Evolutionary conservation across 2,888 invertebrate species (phyloP), one percentile per base, ranked within the genome.

Genomic region (Gisinianus flammeolus): DNA sequence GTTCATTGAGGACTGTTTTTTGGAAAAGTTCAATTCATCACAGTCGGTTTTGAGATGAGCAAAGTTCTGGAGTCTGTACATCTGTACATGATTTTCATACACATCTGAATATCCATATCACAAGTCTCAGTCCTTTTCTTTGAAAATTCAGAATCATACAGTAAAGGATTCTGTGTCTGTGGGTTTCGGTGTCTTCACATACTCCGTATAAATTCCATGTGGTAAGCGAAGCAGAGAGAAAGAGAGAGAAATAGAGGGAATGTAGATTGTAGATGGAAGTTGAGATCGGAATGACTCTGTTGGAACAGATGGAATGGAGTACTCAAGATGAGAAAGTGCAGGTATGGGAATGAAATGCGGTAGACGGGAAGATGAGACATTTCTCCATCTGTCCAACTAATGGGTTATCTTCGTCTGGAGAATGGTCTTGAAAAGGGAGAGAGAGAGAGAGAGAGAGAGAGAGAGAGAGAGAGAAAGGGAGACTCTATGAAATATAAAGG

Each of bases 311-410:
- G 70, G 70, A 52, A 19, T 54, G 70, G 52, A 52, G 19, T 70
- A 26, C n/a, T n/a, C n/a, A n/a, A n/a, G 72, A 62, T 62, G 72
- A 72, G 72, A 58, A 58, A 72, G 33, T 58, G 72, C 62, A 62
- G 62, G 72, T 62, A 72, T 33, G 72, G 72, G 72, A 72, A 72
- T 72, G 72, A 70, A 70, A 52, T 54, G 54, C 62, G 33, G 73
- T 35, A 73, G 73, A 73, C 71, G 22, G 71, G 69, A 71, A 22
- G 74, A 74, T 66, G 74, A 74, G 74, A 74, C 74, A 74, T 74
- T 74, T 54, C 52, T 67, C 74, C 74, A 74, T 66, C 64, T 74
- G 74, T 67, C 74, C 66, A 66, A 67, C 74, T 74, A 74, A 74
- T 74, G 64, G 74, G 66, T 74, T 74, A 74, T 74, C 74, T 66